Evolutionary conservation across 2,113 vertebrate species (phyloP), one percentile per base, ranked within the genome.

Genomic region (Microtus oregoni): DNA sequence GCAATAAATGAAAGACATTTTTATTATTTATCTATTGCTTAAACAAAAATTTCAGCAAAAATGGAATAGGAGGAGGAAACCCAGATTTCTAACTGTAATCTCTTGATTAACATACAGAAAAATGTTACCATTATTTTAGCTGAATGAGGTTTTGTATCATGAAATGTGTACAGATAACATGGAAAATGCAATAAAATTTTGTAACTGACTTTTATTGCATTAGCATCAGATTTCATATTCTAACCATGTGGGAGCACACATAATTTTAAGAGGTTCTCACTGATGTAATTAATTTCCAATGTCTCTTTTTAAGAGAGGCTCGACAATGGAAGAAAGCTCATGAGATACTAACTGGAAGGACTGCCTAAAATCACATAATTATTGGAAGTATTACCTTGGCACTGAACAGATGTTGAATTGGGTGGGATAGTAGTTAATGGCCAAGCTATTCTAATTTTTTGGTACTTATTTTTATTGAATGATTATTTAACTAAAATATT

Each of bases 401-500:
- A 55, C 38, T 65, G 24, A 94, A 81, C 0, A 89, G 24, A 61
- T 95, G 44, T 79, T 88, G 63, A 38, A 75, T 20, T 70, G 52
- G 90, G 2, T 65, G 4, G 89, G 9, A 9, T 19, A 90, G 79
- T 30, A 63, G 58, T 78, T 72, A 63, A 61, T 94, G 35, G 11
- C 7, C 35, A 95, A 76, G 8, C 24, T 88, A 3, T 22, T n/a
- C 47, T 47, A 19, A 47, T 90, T 90, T 92, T 41, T 70, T 70
- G 35, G 20, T 41, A 2, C 8, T 8, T 63, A 28, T 3, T 38
- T 88, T 88, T 92, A 50, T 52, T 61, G 3, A 3, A 77, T 30
- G 82, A 75, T 73, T 78, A 79, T 90, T 82, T 77, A 95, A 52
- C 32, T 82, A 61, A 41, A 73, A 81, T 81, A n/a, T 73, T 77